Percentiles rank a stretch among this genome's conserved stretches.
These are phyloP conservation scores for Phengaris alcon DNA, from an alignment of 2,888 invertebrate species.

Conservation along the genomic window DNA sequence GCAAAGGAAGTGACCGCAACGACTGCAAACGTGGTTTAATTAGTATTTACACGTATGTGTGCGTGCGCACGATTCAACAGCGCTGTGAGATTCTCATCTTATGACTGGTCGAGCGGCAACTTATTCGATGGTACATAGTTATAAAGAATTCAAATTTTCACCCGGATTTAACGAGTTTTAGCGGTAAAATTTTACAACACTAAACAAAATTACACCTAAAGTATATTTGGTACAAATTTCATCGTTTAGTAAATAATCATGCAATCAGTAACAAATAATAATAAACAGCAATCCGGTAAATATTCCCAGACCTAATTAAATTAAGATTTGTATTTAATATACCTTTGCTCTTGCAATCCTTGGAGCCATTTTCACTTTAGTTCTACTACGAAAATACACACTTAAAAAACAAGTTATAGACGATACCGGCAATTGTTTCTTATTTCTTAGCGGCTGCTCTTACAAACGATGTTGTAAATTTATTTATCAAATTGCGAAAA, in stretches of 20 bases:
- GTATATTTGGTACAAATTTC: not conserved
- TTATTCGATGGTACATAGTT: too few relatives aligned
- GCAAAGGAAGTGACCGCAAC: too few relatives aligned
- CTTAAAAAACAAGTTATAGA: conserved; percentile 36
- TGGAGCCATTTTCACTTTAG: conserved; percentile 60
- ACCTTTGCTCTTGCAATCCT: conserved; percentile 67
- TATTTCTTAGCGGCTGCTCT: conserved; percentile 41
- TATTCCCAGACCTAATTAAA: too few relatives aligned
- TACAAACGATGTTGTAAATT: conserved; percentile 47
- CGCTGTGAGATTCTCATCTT: too few relatives aligned
- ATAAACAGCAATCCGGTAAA: not conserved
- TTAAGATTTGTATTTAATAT: conserved; percentile 36
- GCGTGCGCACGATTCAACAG: too few relatives aligned
- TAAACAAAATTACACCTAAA: not conserved
- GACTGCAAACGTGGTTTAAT: too few relatives aligned
- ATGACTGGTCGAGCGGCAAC: too few relatives aligned
- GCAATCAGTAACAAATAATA: not conserved
- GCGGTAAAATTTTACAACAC: not conserved
- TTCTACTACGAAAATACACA: conserved; percentile 36
- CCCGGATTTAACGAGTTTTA: not conserved
- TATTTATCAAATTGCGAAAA: conserved; percentile 44
- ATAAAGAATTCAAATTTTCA: not conserved
- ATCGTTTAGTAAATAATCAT: too few relatives aligned
- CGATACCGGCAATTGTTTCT: conserved; percentile 42
- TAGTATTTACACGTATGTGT: too few relatives aligned